Evolutionary conservation across 2,888 invertebrate genomes (phyloP), one percentile per base, ranked within the genome.

Genomic region (Aelia acuminata): DNA sequence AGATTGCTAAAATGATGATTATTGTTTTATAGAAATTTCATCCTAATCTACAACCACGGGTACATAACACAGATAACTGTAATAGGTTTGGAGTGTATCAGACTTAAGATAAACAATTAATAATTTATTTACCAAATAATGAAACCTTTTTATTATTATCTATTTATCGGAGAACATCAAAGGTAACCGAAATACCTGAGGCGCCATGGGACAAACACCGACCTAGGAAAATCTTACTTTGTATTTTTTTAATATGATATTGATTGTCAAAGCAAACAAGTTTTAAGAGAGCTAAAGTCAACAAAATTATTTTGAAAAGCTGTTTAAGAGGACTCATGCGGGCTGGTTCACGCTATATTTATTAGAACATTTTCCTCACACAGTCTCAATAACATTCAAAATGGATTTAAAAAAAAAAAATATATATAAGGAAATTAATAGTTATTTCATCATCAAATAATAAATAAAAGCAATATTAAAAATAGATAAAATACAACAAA

Each of bases 61-160:
- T 26, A 26, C 26, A 11, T 31, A 26, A 26, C 57, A 26, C 26
- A 57, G 57, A 70, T 31, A 70, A 70, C 31, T 31, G 31, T 31
- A 53, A 26, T 53, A 53, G 11, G 3, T 13, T 1, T 57, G 5
- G 20, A 70, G 63, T 70, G 63, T 70, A 20, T 2, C 63, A 70
- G 63, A 70, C 63, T 70, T 70, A 70, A 70, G 63, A 70, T 31
- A 70, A 70, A 70, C 63, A 70, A 70, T 18, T 35, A 35, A 70
- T 70, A 70, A 70, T 35, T 35, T 70, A 35, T 70, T 70, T 70
- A 70, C 63, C 31, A 15, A 31, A 70, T 70, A 31, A 63, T 63
- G 15, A 70, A 4, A 18, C 31, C 1, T n/a, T 26, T 57, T 26
- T 57, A 57, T 57, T 57, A 26, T 57, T 26, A 57, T 57, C 57